Conservation (phyloP, 2,888 invertebrate species). For the Ochropleura leucogaster region DNA sequence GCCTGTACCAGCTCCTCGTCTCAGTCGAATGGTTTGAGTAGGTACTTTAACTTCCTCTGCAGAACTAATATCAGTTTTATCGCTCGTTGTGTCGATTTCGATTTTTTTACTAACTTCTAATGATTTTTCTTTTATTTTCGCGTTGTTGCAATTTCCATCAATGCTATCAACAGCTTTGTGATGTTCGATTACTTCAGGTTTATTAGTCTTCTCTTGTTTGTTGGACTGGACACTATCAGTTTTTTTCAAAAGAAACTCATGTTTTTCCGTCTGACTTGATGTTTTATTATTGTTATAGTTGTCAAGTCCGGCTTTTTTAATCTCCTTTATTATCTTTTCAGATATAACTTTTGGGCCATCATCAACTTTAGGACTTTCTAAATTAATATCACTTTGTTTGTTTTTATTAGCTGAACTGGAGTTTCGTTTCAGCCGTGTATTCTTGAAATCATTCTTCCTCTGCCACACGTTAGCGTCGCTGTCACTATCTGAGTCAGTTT, state of each 20-base stretch:
- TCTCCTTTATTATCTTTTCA: conserved; percentile 83
- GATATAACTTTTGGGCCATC: conserved; percentile 80
- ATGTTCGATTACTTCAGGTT: conserved; percentile 65
- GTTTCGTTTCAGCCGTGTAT: conserved; percentile 86
- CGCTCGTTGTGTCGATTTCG: conserved; percentile 63
- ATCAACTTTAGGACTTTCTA: conserved; percentile 79
- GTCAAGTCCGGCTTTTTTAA: conserved; percentile 81
- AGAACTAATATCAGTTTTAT: conserved; percentile 69
- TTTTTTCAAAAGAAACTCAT: conserved; percentile 65
- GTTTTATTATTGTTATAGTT: conserved; percentile 72
- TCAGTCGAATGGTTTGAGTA: conserved; percentile 80
- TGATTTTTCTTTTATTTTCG: conserved; percentile 65
- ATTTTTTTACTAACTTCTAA: conserved; percentile 57
- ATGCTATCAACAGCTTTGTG: conserved; percentile 60
- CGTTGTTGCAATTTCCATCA: conserved; percentile 38
- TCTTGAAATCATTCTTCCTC: conserved; percentile 87
- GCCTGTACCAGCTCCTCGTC: conserved; percentile 90
- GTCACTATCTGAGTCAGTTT: conserved; percentile 85
- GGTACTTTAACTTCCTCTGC: conserved; percentile 71
- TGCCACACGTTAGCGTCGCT: conserved; percentile 84
- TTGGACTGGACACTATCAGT: conserved; percentile 59
- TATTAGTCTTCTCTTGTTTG: conserved; percentile 69
- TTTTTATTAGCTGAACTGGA: conserved; percentile 83
- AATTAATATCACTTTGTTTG: conserved; percentile 79
- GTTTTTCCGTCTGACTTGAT: conserved; percentile 67